Conservation (phyloP, 2,113 vertebrate species). For the Cebus imitator region DNA sequence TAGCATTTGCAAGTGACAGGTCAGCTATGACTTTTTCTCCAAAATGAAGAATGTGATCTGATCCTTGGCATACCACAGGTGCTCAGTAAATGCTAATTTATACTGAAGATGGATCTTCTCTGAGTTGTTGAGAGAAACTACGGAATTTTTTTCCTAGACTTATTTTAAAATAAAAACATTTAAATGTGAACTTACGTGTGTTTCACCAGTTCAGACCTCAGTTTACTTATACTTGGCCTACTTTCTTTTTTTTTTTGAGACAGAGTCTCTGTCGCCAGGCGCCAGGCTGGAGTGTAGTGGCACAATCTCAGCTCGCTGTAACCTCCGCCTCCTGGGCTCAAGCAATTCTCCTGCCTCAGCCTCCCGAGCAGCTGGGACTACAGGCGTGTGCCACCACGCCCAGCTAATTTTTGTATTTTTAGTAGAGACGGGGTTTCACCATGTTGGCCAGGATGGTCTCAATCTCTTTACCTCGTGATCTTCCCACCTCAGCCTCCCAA, state of each 20-base stretch:
- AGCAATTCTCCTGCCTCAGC: no score
- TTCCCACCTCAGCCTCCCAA: no score
- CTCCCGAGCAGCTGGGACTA: no score
- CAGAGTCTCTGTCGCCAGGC: no score
- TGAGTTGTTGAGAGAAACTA: neutral
- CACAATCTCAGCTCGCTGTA: no score
- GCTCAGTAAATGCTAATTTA: neutral
- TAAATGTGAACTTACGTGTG: neutral
- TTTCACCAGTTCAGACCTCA: neutral
- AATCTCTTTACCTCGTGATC: no score
- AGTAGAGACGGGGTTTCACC: no score
- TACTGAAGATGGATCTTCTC: neutral
- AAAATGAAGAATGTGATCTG: neutral
- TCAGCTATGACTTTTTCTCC: neutral
- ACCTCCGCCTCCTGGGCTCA: no score
- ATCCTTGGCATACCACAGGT: neutral
- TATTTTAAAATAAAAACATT: constrained; percentile 26
- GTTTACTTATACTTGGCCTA: neutral
- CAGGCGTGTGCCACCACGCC: no score
- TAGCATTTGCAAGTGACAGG: neutral
- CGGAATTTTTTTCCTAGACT: neutral
- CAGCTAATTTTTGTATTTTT: no score
- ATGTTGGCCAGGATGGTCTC: no score
- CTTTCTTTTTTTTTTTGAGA: neutral
- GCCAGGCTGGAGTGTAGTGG: no score